Percentiles rank a stretch among this genome's conserved stretches.
These are phyloP conservation scores for Aphyosemion australe DNA, from an alignment of 2,113 vertebrate genomes.

Conservation along the genomic window DNA sequence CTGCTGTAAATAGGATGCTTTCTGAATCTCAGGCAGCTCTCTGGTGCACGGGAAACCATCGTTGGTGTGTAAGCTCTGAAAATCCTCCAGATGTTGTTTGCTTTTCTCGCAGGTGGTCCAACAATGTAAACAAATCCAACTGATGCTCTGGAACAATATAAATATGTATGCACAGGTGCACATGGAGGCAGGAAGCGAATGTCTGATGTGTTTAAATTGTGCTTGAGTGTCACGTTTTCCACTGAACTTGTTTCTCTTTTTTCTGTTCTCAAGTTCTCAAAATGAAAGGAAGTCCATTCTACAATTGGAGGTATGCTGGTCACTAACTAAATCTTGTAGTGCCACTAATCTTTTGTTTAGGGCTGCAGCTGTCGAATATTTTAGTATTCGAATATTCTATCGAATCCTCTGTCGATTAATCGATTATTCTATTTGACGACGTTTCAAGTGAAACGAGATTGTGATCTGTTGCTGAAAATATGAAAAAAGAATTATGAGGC, in stretches of 20 bases:
- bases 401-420: too few species aligned
- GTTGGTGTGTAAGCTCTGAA: constrained; percentile 2
- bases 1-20: constrained; percentile 22
- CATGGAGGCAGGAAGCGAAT: not conserved
- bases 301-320: constrained; percentile 78
- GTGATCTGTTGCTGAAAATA: too few species aligned
- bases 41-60: constrained; percentile 7
- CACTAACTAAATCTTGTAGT: constrained; percentile 65
- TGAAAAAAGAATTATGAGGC: too few species aligned
- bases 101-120: constrained; percentile 53
- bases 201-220: constrained; percentile 19
- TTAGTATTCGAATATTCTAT: too few species aligned
- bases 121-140: constrained; percentile 32
- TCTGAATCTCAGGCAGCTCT: constrained; percentile 16
- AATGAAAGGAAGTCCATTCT: constrained; percentile 79
- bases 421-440: too few species aligned
- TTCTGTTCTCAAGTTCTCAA: constrained; percentile 78
- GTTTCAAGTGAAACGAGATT: too few species aligned
- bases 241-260: constrained; percentile 66
- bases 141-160: constrained; percentile 37
- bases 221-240: constrained; percentile 32
- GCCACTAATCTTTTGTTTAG: constrained; percentile 57
- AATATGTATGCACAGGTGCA: constrained; percentile 47
- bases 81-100: constrained; percentile 65
- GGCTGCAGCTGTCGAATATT: too few species aligned